Conservation (phyloP, 37 sponge, comb jelly and placozoan species). For the Ephydatia muelleri region DNA sequence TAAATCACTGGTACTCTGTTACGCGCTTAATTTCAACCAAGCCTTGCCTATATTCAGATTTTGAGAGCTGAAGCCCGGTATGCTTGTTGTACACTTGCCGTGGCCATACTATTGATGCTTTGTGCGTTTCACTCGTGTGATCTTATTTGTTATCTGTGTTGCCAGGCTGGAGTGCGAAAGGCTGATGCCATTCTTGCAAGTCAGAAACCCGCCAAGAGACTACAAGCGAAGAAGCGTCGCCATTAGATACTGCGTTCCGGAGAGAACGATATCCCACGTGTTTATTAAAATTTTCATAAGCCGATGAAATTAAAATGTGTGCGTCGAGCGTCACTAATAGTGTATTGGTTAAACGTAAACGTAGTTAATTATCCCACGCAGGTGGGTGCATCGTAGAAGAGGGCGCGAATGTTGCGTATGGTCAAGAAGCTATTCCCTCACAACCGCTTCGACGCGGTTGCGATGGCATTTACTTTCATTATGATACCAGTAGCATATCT, state of each 20-base stretch:
- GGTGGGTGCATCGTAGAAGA: background rate
- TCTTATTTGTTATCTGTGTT: background rate
- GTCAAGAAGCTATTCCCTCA: slow-evolving; percentile 24
- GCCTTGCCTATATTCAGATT: slow-evolving; percentile 63
- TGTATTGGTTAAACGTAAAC: background rate
- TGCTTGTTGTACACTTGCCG: background rate
- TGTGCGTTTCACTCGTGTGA: background rate
- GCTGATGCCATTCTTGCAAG: slow-evolving; percentile 73
- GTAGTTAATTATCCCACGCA: background rate
- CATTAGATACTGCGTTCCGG: background rate
- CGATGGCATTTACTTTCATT: slow-evolving; percentile 60
- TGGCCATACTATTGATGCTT: background rate
- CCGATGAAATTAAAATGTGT: background rate
- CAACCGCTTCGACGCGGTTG: slow-evolving; percentile 38
- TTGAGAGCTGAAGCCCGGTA: slow-evolving; percentile 73
- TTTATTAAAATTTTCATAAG: background rate
- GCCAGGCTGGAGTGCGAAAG: slow-evolving; percentile 64
- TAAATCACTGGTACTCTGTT: too few relatives aligned
- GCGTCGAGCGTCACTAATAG: background rate
- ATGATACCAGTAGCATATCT: slow-evolving; percentile 62
- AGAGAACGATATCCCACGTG: background rate
- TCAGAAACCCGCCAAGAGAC: slow-evolving; percentile 49
- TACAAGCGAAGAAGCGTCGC: slow-evolving; percentile 15
- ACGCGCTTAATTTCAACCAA: background rate
- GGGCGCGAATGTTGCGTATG: slow-evolving; percentile 20